Conservation (phyloP, 2,113 vertebrate genomes). For the Vombatus ursinus region DNA sequence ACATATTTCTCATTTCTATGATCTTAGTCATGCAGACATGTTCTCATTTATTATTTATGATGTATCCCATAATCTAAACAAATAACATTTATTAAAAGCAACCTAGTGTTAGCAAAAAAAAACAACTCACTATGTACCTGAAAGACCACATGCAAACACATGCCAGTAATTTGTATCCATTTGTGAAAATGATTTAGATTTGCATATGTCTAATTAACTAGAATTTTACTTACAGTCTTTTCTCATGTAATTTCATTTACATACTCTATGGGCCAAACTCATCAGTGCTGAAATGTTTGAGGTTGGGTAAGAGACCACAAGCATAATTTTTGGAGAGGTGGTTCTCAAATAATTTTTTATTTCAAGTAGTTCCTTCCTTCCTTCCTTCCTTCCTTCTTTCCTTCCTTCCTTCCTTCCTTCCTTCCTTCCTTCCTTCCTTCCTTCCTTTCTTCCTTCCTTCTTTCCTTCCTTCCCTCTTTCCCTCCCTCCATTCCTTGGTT, state of each 20-base stretch:
- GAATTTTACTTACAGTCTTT: slow-evolving; percentile 54
- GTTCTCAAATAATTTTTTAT: neutral
- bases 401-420: neutral
- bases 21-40: slow-evolving; percentile 66
- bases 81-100: slow-evolving; percentile 77
- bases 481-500: too few relatives aligned
- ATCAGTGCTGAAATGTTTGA: slow-evolving; percentile 69
- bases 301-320: slow-evolving; percentile 23
- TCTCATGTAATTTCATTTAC: slow-evolving; percentile 79
- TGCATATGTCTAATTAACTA: slow-evolving; percentile 80
- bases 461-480: too few relatives aligned
- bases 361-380: neutral
- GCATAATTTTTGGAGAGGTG: neutral
- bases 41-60: slow-evolving; percentile 71
- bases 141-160: slow-evolving; percentile 84
- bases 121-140: slow-evolving; percentile 72
- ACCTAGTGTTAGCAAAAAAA: slow-evolving; percentile 71
- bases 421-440: neutral
- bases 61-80: slow-evolving; percentile 74
- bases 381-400: neutral
- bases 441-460: too few relatives aligned
- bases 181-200: slow-evolving; percentile 82
- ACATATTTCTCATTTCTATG: slow-evolving; percentile 10
- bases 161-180: slow-evolving; percentile 76
- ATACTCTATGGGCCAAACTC: slow-evolving; percentile 66